Conservation (phyloP, 2,113 vertebrate genomes). For the Hypocryptadius cinnamomeus region DNA sequence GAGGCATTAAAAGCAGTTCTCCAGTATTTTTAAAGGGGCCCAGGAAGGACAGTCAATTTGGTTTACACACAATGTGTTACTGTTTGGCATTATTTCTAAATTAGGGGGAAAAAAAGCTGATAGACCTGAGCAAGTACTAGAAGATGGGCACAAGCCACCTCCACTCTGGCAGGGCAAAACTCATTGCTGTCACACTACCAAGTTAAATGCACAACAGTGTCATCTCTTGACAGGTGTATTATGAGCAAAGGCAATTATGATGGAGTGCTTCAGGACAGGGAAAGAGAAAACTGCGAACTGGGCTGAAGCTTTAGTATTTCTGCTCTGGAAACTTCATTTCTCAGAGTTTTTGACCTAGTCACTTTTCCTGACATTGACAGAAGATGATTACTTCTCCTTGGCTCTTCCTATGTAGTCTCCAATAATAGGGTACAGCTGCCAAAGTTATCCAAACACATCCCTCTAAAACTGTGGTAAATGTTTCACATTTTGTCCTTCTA, state of each 20-base stretch:
- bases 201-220: not conserved
- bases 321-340: not conserved
- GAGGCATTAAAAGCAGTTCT: conserved; percentile 15
- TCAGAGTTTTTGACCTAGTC: not conserved
- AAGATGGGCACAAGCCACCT: not conserved
- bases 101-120: not conserved
- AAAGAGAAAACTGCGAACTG: not conserved
- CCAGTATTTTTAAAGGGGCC: conserved; percentile 2
- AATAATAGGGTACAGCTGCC: not conserved
- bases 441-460: not conserved
- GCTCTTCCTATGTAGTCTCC: not conserved
- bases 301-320: not conserved
- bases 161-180: not conserved
- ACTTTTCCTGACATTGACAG: not conserved
- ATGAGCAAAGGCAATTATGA: not conserved
- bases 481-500: not conserved
- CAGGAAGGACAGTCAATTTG: not conserved
- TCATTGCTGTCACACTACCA: not conserved
- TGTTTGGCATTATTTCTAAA: not conserved
- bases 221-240: not conserved
- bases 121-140: not conserved
- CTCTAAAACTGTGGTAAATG: not conserved
- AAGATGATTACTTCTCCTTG: not conserved
- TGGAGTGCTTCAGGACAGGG: not conserved
- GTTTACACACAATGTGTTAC: not conserved